Evolutionary conservation across 1,140 invertebrate species (phyloP).

Genomic region (Meloidogyne chitwoodi): DNA sequence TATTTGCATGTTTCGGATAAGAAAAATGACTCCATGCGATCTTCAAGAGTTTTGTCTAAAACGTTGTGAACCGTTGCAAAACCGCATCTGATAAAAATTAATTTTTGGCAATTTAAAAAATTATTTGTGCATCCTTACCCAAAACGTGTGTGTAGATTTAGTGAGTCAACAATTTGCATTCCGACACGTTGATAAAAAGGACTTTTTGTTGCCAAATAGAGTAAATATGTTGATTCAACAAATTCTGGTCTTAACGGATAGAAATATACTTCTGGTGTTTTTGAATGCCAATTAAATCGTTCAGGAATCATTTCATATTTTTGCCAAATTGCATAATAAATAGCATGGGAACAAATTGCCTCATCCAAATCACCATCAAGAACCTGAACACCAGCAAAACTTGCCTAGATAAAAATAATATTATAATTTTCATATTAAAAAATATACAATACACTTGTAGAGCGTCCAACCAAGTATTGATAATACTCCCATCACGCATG

Average conservation of each 20-base stretch:
- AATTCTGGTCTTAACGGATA: constrained; percentile 70
- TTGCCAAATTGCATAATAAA: constrained; percentile 71
- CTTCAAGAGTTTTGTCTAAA: constrained; percentile 84
- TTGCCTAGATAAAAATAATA: constrained; percentile 62
- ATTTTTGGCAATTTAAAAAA: constrained; percentile 68
- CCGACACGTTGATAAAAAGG: constrained; percentile 73
- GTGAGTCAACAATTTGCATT: constrained; percentile 66
- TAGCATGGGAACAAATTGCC: constrained; percentile 70
- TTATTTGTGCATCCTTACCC: constrained; percentile 71
- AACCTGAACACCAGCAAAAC: constrained; percentile 63
- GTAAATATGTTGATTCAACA: constrained; percentile 70
- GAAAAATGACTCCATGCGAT: constrained; percentile 98
- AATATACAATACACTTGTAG: constrained; percentile 64
- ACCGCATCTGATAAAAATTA: constrained; percentile 64
- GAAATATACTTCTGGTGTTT: constrained; percentile 68
- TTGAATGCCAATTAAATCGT: constrained; percentile 70
- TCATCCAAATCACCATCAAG: constrained; percentile 71
- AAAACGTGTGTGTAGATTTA: constrained; percentile 67
- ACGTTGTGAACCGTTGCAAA: constrained; percentile 75
- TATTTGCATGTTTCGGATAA: constrained; percentile 97
- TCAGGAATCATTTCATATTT: constrained; percentile 70
- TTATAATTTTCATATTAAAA: neutral
- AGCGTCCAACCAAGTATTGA: constrained; percentile 71
- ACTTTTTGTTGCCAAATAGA: constrained; percentile 71
- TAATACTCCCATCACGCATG: constrained; percentile 68